Evolutionary conservation across 2,797 vertebrate species (phyloP).

Genomic region (Sciaenops ocellatus): DNA sequence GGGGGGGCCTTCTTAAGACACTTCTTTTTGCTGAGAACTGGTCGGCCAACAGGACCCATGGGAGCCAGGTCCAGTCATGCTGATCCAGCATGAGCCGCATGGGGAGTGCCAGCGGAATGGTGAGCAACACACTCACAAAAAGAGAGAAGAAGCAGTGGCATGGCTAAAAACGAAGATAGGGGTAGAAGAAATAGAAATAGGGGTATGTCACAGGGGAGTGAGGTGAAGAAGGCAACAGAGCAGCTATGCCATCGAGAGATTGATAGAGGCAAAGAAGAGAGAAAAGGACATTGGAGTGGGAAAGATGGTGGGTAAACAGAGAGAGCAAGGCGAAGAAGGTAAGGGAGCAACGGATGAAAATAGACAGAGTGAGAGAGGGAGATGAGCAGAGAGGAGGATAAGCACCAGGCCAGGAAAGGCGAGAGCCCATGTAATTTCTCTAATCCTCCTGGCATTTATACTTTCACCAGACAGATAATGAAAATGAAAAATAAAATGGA

Average conservation of each 20-base stretch:
- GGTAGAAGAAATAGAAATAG: constrained; percentile 43
- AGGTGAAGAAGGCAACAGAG: constrained; percentile 36
- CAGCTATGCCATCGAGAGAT: constrained; percentile 46
- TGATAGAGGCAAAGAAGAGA: constrained; percentile 51
- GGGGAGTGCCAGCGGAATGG: constrained; percentile 43
- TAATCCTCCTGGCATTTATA: constrained; percentile 91
- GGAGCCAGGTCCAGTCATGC: constrained; percentile 55
- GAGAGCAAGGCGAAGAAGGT: constrained; percentile 47
- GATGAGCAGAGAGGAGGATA: constrained; percentile 79
- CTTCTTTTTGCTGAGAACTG: constrained; percentile 75
- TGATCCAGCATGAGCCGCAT: constrained; percentile 65
- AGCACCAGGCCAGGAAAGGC: constrained; percentile 81
- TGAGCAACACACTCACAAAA: constrained; percentile 49
- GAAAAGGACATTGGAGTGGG: constrained; percentile 41
- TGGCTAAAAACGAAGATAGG: constrained; percentile 36
- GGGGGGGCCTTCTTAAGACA: constrained; percentile 81
- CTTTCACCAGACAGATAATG: constrained; percentile 88
- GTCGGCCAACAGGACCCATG: constrained; percentile 49
- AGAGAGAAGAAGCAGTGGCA: constrained; percentile 25
- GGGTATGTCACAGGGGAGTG: constrained; percentile 37
- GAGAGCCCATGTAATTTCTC: constrained; percentile 88
- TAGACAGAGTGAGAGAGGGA: constrained; percentile 30
- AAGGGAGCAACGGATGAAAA: constrained; percentile 44
- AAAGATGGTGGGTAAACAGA: constrained; percentile 62
- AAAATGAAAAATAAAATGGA: constrained; percentile 88